phyloP scores from a whole-genome alignment of 1,140 invertebrate genomes.

The Ceratosolen fusciceps region DNA sequence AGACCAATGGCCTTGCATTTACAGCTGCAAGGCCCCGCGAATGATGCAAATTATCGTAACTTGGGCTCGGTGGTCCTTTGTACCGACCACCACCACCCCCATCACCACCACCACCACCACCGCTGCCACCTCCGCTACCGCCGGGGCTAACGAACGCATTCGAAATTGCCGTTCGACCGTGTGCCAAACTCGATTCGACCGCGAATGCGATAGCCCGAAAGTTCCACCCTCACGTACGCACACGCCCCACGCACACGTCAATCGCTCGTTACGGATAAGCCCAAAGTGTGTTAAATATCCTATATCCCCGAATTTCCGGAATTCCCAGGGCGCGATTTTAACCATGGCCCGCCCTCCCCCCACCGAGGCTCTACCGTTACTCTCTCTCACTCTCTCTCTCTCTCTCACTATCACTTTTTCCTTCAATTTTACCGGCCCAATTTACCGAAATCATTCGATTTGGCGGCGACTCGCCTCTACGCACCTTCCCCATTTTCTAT shows the following conservation, averaged over 20 bases:
- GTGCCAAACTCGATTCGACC: conserved; percentile 16
- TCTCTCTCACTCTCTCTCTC: too few relatives aligned
- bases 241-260: too few relatives aligned
- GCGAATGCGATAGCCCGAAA: not conserved
- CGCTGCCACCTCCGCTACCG: too few relatives aligned
- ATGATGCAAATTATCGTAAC: conserved; percentile 43
- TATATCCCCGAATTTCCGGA: not conserved
- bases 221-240: too few relatives aligned
- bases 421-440: not conserved
- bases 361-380: not conserved
- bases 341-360: not conserved
- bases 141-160: not conserved
- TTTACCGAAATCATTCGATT: not conserved
- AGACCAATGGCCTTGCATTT: conserved; percentile 20
- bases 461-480: not conserved
- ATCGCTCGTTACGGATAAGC: conserved; percentile 20
- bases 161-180: conserved; percentile 29
- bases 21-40: conserved; percentile 15
- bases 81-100: too few relatives aligned
- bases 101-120: too few relatives aligned
- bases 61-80: conserved; percentile 24
- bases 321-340: conserved; percentile 4
- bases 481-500: not conserved
- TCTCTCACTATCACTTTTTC: too few relatives aligned
- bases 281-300: conserved; percentile 30